Base-by-base conservation (phyloP, 35 echinoderm and acorn worm genomes). In the Hemicentrotus pulcherrimus region DNA sequence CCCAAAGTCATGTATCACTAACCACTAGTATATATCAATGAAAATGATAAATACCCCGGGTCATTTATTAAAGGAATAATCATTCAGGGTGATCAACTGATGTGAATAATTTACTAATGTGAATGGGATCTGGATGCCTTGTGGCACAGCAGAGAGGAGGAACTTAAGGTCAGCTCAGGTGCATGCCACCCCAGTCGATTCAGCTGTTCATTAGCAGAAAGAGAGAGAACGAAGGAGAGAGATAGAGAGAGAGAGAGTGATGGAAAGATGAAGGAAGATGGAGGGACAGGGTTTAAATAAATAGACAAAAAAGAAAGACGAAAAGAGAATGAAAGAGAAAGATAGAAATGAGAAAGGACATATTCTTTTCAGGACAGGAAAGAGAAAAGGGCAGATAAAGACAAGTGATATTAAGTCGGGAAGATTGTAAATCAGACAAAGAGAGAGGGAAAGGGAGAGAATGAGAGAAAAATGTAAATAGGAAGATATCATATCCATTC, bases 101-200 rank as follows among this genome's bases (percentile, higher is more conserved):
- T 55, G 50, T 0, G 50, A 55, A 55, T 55, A 55, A 55, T 2
- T 55, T 14, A 15, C 7, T 55, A 10, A 55, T 55, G 50, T 55
- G 50, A 55, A 55, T 13, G 50, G 50, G 50, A 55, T 1, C 10
- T 10, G 10, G 50, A 55, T 55, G 50, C 50, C 50, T 55, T 55
- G 50, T 55, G 15, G 50, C 50, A 14, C 50, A 55, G 50, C 15
- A 15, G 50, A 41, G 35, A 55, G 50, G 7, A 55, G 50, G 50
- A 55, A 55, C 86, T 33, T 86, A 22, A 22, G 86, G 86, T 86
- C 86, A 86, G 12, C 4, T 86, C 9, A 30, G 32, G 86, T 33
- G 28, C 86, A 86, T 86, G 24, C 86, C 86, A 86, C 86, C 86
- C 86, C 86, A 86, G 86, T 86, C 86, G 86, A 86, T 86, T 86